Conservation (phyloP, 2,113 vertebrate species). For the Zosterops pallidus region DNA sequence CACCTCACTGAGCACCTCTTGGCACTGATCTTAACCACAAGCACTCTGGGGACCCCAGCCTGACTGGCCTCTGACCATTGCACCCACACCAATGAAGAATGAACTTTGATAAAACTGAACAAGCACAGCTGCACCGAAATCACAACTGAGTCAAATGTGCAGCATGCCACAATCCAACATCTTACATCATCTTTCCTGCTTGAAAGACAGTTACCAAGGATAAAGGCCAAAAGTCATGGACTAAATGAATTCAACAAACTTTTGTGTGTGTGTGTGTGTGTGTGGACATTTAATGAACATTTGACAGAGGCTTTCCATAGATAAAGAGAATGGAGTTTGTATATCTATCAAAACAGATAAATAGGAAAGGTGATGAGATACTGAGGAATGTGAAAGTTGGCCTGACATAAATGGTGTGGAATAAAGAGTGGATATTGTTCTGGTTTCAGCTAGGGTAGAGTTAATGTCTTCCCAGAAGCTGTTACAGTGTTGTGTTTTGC, state of each 20-base stretch:
- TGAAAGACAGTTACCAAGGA: background rate
- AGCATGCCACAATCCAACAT: background rate
- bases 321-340: background rate
- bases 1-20: background rate
- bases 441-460: background rate
- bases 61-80: background rate
- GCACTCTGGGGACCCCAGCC: background rate
- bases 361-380: background rate
- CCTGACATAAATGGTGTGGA: background rate
- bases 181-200: background rate
- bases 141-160: background rate
- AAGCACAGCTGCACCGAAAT: background rate
- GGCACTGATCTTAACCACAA: accelerated
- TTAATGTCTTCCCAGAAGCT: background rate
- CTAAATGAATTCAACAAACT: background rate
- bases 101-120: background rate
- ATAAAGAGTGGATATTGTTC: background rate
- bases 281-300: background rate
- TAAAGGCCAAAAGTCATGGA: background rate
- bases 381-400: background rate
- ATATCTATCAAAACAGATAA: background rate
- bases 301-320: background rate
- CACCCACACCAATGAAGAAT: background rate
- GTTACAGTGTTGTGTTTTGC: background rate
- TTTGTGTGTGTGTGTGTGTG: no score